Evolutionary conservation across 2,888 invertebrate species (phyloP).

Genomic region (Hydropsyche betteni): DNA sequence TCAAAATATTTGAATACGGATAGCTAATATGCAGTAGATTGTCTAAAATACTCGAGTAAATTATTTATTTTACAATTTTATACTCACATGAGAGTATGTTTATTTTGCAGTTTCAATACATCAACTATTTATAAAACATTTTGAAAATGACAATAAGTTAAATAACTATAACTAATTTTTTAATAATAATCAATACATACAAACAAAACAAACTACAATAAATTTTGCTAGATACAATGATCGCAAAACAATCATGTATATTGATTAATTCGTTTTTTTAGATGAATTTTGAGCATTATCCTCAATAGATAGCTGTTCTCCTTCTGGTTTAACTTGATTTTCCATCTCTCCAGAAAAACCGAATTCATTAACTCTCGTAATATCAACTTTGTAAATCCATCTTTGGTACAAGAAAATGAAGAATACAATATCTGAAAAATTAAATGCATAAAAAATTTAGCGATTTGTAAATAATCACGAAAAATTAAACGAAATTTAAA

Average conservation of each 20-base stretch:
- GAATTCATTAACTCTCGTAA: constrained; percentile 94
- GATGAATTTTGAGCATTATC: neutral
- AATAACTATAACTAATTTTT: too few relatives aligned
- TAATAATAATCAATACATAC: too few relatives aligned
- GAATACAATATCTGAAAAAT: constrained; percentile 90
- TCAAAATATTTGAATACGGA: too few relatives aligned
- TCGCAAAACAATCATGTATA: neutral
- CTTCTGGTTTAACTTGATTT: constrained; percentile 62
- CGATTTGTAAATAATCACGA: neutral
- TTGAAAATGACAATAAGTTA: too few relatives aligned
- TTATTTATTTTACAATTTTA: too few relatives aligned
- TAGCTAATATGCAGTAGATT: too few relatives aligned
- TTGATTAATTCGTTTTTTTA: constrained; percentile 34
- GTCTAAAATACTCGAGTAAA: too few relatives aligned
- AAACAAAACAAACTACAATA: neutral
- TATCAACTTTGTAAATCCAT: constrained; percentile 98
- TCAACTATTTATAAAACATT: too few relatives aligned
- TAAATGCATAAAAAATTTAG: constrained; percentile 46
- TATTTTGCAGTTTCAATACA: too few relatives aligned
- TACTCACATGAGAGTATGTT: too few relatives aligned
- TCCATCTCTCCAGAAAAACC: constrained; percentile 96
- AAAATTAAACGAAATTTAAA: constrained; percentile 15
- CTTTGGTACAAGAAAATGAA: constrained; percentile 98
- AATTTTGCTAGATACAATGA: neutral
- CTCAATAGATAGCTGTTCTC: constrained; percentile 29